Conservation (phyloP, 2,888 invertebrate species). For the Drosophila borealis region DNA sequence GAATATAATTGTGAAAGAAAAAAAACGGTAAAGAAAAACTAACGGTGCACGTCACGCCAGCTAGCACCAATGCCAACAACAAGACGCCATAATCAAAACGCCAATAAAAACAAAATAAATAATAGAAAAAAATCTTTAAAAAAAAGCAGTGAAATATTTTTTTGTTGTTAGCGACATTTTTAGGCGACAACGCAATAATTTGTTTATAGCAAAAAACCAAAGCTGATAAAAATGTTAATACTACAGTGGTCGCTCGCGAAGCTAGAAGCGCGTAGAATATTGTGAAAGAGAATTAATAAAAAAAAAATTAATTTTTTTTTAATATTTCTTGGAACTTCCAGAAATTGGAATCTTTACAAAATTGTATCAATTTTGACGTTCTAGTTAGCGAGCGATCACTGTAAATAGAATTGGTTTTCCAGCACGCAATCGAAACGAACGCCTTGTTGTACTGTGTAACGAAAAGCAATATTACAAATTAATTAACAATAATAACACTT, state of each 20-base stretch:
- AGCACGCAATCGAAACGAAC: conserved; percentile 43
- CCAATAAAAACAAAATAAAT: conserved; percentile 28
- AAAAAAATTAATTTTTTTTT: neutral
- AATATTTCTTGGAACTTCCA: neutral
- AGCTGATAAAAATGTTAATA: conserved; percentile 54
- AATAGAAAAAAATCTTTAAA: conserved; percentile 4
- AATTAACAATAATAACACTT: conserved; percentile 36
- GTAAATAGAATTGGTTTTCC: conserved; percentile 36
- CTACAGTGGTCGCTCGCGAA: conserved; percentile 7
- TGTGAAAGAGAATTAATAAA: too few relatives aligned
- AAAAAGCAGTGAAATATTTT: conserved; percentile 20
- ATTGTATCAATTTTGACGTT: neutral
- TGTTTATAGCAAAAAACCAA: conserved; percentile 38
- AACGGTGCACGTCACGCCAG: conserved; percentile 51
- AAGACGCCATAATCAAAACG: conserved; percentile 35
- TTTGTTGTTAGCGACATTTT: conserved; percentile 54
- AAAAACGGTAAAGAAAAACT: conserved; percentile 17
- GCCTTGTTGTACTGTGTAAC: conserved; percentile 41
- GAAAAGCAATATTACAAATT: conserved; percentile 66
- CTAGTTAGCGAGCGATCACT: conserved; percentile 5
- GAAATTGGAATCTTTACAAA: neutral
- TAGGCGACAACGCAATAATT: conserved; percentile 66
- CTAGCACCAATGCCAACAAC: conserved; percentile 26
- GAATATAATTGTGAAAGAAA: conserved; percentile 42
- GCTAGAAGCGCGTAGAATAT: too few relatives aligned